Base-by-base conservation (phyloP, 2,113 vertebrate species). In the Caloenas nicobarica region DNA sequence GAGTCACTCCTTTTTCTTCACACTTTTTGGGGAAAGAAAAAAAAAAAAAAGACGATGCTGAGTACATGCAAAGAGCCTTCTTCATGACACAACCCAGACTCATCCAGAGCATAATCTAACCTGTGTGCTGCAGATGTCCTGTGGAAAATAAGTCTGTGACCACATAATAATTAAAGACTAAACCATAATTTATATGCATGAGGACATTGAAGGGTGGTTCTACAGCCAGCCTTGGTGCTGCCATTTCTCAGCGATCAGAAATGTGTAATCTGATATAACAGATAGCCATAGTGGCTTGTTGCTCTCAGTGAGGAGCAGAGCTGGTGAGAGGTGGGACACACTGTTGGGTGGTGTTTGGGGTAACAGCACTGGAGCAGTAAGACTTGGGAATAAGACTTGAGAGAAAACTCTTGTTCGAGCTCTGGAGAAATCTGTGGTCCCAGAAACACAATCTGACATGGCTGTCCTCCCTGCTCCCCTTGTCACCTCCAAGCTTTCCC, bases 141-240 rank as follows among this genome's bases (percentile, higher is more conserved):
- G 8, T 91, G 74, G 54, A 96, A 96, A 91, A 96, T 82, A 95
- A 87, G 92, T 85, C n/a, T 77, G n/a, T 4, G 18, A 58, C 53
- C 89, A 28, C 60, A 21, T 96, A 94, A 96, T 95, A 94, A 96
- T 95, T 95, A 94, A 95, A 95, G 93, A 81, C 66, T 93, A 28
- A 5, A 29, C 64, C 0, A 0, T 89, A 93, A 93, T 85, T 91
- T 71, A 80, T 89, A 93, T 82, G 66, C 74, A 76, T 11, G 26
- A 94, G 89, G 89, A 95, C 86, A 5, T 11, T 85, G 93, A 95
- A 95, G 86, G 95, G 91, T 77, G 74, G 53, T 24, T 84, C 65
- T 62, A 48, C 48, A 74, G 80, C 24, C 91, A 61, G 56, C 60
- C 81, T 81, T 79, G 69, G 29, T 86, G 65, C 72, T 95, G 91